A percentile compares a stretch with the other conserved stretches of the same genome.
These are phyloP conservation scores for Exephanes ischioxanthus DNA, from an alignment of 2,888 invertebrate species.

Conservation along the genomic window DNA sequence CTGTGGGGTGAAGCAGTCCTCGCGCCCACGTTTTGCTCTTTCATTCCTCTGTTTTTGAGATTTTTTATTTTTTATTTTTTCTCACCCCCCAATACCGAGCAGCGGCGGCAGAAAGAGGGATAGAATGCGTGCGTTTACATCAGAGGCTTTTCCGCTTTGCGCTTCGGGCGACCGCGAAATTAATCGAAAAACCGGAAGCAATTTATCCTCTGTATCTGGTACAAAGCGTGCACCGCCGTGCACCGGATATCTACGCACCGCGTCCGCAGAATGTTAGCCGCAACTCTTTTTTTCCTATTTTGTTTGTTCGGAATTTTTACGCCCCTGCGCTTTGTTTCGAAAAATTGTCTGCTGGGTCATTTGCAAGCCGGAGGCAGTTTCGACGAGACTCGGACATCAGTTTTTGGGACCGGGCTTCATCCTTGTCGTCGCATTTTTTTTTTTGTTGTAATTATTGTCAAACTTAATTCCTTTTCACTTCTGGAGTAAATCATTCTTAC, in stretches of 20 bases:
- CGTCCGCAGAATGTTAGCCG: not conserved
- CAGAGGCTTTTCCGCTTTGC: conserved; percentile 38
- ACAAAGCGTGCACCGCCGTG: not conserved
- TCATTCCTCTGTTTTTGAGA: conserved; percentile 12
- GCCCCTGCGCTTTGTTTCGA: not conserved
- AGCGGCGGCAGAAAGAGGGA: conserved; percentile 1
- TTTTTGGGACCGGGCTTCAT: conserved; percentile 1
- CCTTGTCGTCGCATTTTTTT: not conserved
- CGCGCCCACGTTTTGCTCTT: conserved; percentile 26
- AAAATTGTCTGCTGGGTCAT: not conserved
- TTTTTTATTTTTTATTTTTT: not conserved
- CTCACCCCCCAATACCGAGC: conserved; percentile 15
- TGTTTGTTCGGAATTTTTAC: not conserved
- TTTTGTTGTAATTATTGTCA: not conserved
- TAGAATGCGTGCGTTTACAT: conserved; percentile 29
- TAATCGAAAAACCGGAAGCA: conserved; percentile 81
- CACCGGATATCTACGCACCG: not conserved
- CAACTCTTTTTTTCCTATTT: not conserved
- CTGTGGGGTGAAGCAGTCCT: conserved; percentile 59
- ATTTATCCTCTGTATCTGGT: conserved; percentile 70
- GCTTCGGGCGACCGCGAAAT: conserved; percentile 72
- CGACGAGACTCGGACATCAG: not conserved
- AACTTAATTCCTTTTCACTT: not conserved
- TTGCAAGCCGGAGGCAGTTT: not conserved
- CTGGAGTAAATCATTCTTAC: not conserved